Base-by-base conservation (phyloP, 2,113 vertebrate genomes). In the Microcebus tavaratra region DNA sequence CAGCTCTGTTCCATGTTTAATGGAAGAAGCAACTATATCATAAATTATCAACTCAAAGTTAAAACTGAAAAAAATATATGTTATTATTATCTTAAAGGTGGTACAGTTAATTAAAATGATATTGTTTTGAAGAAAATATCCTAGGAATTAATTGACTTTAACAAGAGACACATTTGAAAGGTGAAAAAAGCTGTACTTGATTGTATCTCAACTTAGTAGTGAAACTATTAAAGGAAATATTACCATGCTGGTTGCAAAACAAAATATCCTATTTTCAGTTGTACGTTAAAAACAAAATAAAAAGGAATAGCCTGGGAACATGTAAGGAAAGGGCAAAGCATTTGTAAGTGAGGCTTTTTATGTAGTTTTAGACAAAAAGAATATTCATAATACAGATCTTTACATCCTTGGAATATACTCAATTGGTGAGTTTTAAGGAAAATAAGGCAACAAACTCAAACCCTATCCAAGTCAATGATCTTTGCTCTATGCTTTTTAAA, bases 301-400 rank as follows among this genome's bases (percentile, higher is more conserved):
- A 36, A 67, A 63, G 45, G 2, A 50, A 65, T 14, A 82, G 29
- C 4, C 2, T 70, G 6, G 14, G 27, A 79, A 68, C 15, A 45
- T 39, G 31, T 29, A 73, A 2, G 80, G 50, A 81, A 89, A 57
- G 31, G 5, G 17, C 21, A 92, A 95, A 83, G 3, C 3, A 67
- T 55, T 90, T 84, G 20, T 36, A 76, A n/a, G 34, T 76, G 36
- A 70, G 34, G 7, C 21, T 78, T 95, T 95, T 82, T 53, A 25
- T 50, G 11, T 57, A 81, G 70, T 72, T 90, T 96, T 63, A 94
- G 48, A 76, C 7, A 31, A 89, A 94, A 94, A 70, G 12, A 96
- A 84, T 90, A 48, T 23, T 63, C 25, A 55, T 39, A 93, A 70
- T 23, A n/a, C 8, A 45, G 20, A 13, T 88, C 61, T 81, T 20